Evolutionary conservation across 2,797 vertebrate species (phyloP).

Genomic region (Centropyge bicolor): DNA sequence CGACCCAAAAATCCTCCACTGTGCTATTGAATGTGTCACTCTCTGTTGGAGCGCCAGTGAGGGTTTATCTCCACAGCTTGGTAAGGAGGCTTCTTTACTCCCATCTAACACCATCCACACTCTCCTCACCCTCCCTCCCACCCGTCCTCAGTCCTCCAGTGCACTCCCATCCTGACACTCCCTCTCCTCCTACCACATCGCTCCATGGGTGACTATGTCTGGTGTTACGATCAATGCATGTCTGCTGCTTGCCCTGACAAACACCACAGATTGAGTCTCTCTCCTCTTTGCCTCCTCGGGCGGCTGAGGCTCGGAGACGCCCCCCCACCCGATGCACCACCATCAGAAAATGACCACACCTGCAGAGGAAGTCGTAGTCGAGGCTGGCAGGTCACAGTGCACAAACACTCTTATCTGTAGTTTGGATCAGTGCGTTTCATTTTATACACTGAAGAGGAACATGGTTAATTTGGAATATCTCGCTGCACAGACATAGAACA

Average conservation of each 20-base stretch:
- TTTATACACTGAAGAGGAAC: conserved; percentile 21
- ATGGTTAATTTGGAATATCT: conserved; percentile 34
- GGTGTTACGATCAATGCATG: conserved; percentile 86
- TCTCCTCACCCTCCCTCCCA: conserved; percentile 82
- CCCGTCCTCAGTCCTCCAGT: conserved; percentile 76
- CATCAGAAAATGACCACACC: conserved; percentile 38
- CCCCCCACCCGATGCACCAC: conserved; percentile 16
- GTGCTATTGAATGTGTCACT: conserved; percentile 77
- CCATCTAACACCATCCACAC: conserved; percentile 91
- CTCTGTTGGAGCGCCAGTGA: conserved; percentile 83
- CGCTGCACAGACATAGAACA: conserved; percentile 49
- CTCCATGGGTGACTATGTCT: conserved; percentile 89
- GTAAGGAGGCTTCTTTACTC: conserved; percentile 91
- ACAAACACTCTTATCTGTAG: conserved; percentile 34
- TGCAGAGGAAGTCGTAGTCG: conserved; percentile 48
- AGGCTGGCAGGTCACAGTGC: conserved; percentile 50
- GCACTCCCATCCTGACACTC: conserved; percentile 86
- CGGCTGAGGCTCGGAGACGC: conserved; percentile 35
- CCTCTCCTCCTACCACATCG: conserved; percentile 83
- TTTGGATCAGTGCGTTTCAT: conserved; percentile 36
- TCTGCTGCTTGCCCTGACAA: conserved; percentile 84
- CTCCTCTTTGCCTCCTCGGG: conserved; percentile 37
- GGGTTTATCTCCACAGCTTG: conserved; percentile 85
- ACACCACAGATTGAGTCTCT: conserved; percentile 56
- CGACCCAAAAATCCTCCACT: conserved; percentile 67